phyloP scores from a whole-genome alignment of 2,888 invertebrate genomes.

The Asteroscopus sphinx region DNA sequence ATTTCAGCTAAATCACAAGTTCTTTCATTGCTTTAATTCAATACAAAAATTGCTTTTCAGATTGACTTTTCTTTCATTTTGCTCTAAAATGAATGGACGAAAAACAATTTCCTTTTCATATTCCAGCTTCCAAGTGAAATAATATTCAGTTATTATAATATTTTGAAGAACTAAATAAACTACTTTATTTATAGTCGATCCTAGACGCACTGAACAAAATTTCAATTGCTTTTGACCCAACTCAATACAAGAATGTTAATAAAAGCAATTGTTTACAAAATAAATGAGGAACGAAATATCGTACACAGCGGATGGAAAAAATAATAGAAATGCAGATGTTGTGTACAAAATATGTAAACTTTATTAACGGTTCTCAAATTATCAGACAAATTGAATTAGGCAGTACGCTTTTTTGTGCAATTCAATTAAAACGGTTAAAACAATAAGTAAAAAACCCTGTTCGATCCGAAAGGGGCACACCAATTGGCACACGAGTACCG shows the following conservation, averaged over 20 bases:
- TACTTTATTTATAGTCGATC: slow-evolving; percentile 4
- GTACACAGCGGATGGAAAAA: slow-evolving; percentile 32
- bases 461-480: no score
- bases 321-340: slow-evolving; percentile 50
- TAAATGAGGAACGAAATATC: slow-evolving; percentile 17
- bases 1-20: no score
- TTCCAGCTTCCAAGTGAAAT: neutral
- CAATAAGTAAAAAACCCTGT: no score
- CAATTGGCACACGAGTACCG: no score
- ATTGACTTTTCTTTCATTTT: no score
- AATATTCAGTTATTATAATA: neutral
- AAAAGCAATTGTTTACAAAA: slow-evolving; percentile 32
- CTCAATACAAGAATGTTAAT: slow-evolving; percentile 35
- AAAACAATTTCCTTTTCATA: neutral
- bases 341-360: slow-evolving; percentile 21
- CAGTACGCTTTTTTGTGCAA: neutral
- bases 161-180: slow-evolving; percentile 4
- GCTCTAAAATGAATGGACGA: neutral
- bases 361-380: slow-evolving; percentile 33
- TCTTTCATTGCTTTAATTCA: no score
- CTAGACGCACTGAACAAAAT: neutral
- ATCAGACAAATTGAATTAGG: neutral
- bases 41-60: no score
- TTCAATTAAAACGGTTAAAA: no score
- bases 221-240: slow-evolving; percentile 35